These are phyloP conservation scores for Deladenus siricidicola DNA, from an alignment of 2,888 invertebrate genomes.

Conservation along the genomic window DNA sequence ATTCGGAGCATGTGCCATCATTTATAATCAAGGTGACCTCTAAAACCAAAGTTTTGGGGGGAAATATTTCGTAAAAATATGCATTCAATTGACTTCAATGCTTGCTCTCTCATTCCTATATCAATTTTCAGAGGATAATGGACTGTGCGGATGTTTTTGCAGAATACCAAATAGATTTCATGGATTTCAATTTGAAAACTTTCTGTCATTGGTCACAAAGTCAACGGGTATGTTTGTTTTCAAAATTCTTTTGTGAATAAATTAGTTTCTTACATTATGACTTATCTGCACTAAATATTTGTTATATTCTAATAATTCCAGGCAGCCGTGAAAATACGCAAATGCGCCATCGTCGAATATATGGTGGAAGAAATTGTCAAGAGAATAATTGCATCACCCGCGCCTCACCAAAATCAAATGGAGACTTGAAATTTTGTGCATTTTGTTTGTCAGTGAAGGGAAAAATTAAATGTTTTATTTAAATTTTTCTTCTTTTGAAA, in stretches of 20 bases:
- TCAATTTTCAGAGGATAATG: constrained; percentile 10
- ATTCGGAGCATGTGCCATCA: too few species aligned
- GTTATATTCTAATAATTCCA: not conserved
- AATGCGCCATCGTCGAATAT: not conserved
- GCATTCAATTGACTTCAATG: too few species aligned
- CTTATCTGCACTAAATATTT: not conserved
- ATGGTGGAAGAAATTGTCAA: not conserved
- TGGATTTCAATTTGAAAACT: constrained; percentile 26
- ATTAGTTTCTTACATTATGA: not conserved
- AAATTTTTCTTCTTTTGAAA: too few species aligned
- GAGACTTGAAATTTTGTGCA: too few species aligned
- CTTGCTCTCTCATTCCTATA: not conserved
- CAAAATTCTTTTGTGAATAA: not conserved
- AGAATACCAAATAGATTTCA: constrained; percentile 22
- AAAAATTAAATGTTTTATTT: too few species aligned
- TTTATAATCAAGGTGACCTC: too few species aligned
- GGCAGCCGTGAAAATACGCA: constrained; percentile 5
- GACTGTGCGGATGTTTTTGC: constrained; percentile 18
- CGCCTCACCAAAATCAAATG: too few species aligned
- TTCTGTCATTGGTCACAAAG: constrained; percentile 14
- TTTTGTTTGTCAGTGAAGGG: too few species aligned
- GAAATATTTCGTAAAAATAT: not conserved
- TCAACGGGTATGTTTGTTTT: constrained; percentile 11
- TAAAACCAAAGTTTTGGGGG: not conserved
- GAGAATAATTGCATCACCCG: too few species aligned